A percentile compares a stretch with the other conserved stretches of the same genome.
Evolutionary conservation across 2,113 vertebrate genomes (phyloP).

Genomic region (Nyctibius bracteatus): DNA sequence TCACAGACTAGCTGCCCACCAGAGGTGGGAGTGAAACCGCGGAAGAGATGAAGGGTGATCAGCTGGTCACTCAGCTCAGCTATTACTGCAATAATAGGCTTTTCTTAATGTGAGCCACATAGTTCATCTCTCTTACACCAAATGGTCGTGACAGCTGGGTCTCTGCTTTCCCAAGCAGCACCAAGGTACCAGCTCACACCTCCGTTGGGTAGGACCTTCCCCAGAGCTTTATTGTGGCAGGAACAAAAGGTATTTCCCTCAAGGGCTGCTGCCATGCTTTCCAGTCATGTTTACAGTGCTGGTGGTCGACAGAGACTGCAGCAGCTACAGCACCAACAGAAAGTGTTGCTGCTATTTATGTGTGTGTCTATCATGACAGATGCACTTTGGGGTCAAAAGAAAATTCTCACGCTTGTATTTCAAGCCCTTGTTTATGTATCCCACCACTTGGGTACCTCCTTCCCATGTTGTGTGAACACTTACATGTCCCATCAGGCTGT

Average conservation of each 20-base stretch:
- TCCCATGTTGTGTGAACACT: background rate
- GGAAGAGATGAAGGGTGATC: background rate
- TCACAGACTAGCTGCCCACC: background rate
- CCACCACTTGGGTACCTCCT: background rate
- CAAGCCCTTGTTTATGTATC: background rate
- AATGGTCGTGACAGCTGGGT: background rate
- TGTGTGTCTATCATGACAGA: background rate
- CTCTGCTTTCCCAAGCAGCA: background rate
- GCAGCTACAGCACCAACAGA: background rate
- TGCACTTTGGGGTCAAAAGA: background rate
- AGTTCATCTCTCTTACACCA: background rate
- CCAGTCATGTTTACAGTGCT: background rate
- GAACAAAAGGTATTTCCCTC: conserved; percentile 1
- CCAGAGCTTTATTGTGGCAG: background rate
- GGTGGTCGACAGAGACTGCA: background rate
- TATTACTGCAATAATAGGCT: background rate
- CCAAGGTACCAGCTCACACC: background rate
- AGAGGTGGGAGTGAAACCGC: background rate
- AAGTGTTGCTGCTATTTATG: background rate
- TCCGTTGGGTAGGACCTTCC: background rate
- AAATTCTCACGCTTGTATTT: background rate
- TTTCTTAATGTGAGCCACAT: background rate
- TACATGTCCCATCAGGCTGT: rapidly evolving
- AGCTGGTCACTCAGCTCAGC: background rate
- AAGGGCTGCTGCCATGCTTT: background rate